Base-by-base conservation (phyloP, 2,797 vertebrate species). In the Smutsia gigantea region DNA sequence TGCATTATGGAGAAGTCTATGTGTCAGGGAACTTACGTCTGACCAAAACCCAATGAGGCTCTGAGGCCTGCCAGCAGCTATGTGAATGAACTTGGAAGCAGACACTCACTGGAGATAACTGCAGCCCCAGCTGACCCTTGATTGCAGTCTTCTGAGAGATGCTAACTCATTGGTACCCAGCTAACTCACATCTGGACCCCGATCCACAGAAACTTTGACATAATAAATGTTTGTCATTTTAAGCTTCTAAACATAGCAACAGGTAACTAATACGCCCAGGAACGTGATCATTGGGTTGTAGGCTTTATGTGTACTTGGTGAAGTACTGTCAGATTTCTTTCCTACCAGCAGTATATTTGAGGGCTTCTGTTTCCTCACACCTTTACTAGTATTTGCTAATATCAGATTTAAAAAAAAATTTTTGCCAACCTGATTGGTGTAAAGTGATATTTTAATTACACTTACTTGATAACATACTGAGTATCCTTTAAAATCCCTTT, bases 381-480 rank as follows among this genome's bases (percentile, higher is more conserved):
- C 86, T 93, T 91, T 31, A 72, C 12, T 69, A 57, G 66, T 17
- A 39, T 11, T 63, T 95, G 78, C 31, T 95, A 57, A 39, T 91
- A 51, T 55, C 63, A 88, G 27, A 72, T 27, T 42, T 92, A 82
- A 12, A 71, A 55, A 88, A 51, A 71, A 34, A 81, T 7, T 78
- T 91, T 92, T 92, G 31, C 29, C 9, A 89, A 12, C 27, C 53
- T 55, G 11, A n/a, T 66, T 89, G 34, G 27, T 78, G 11, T 88
- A 93, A 91, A 88, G 23, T 42, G 25, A 27, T 82, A 74, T 46
- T 87, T 84, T 86, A 86, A 63, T 66, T 82, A 53, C 82, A 74
- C 75, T 82, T 95, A 85, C 83, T 71, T 39, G 21, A 46, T 89
- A 21, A 89, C 23, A 79, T 51, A 5, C 25, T 34, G 39, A 61